Base-by-base conservation (phyloP, 2,888 invertebrate genomes). In the Crepidodera aurea region DNA sequence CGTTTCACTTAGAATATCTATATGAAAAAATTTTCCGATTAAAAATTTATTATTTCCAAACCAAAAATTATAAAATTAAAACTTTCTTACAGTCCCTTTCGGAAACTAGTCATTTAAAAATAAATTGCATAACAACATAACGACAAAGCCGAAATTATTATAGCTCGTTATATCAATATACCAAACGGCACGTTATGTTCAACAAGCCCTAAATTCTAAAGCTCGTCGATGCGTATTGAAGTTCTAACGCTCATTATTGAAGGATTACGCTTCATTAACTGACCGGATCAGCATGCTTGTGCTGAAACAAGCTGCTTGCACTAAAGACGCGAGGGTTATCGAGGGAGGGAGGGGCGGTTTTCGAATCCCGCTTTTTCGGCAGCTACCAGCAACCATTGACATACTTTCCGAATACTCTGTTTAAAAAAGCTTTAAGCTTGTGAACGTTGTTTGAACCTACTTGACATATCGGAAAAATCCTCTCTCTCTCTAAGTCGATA, bases 241-340 rank as follows among this genome's bases (percentile, higher is more conserved):
- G 67, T 57, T 69, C 71, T 59, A 66, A 64, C 66, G 76, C 77
- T 78, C 78, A 78, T 79, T 79, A 79, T 73, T 75, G 74, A 71
- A 70, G 78, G 79, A 79, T 79, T 79, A 78, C 78, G 76, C 73
- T 78, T 77, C 78, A 79, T 79, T 78, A 79, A 78, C 72, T 78
- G 77, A 74, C 75, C 75, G 75, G 77, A 76, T 77, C 76, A 78
- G 73, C 66, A 67, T 68, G 70, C 60, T 63, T 64, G 62, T 53
- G 62, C 64, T 64, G 68, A 66, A 66, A 68, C 62, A 64, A 56
- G 58, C 67, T 61, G 63, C 62, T 60, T 64, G 51, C 64, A 66
- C 62, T 42, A 54, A 40, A 15, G 51, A 34, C 37, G 51, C 22
- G 25, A n/a, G 13, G 57, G 48, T 2, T 18, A 50, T 18, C n/a